Evolutionary conservation across 2,888 invertebrate genomes (phyloP).

Genomic region (Lomographa bimaculata): DNA sequence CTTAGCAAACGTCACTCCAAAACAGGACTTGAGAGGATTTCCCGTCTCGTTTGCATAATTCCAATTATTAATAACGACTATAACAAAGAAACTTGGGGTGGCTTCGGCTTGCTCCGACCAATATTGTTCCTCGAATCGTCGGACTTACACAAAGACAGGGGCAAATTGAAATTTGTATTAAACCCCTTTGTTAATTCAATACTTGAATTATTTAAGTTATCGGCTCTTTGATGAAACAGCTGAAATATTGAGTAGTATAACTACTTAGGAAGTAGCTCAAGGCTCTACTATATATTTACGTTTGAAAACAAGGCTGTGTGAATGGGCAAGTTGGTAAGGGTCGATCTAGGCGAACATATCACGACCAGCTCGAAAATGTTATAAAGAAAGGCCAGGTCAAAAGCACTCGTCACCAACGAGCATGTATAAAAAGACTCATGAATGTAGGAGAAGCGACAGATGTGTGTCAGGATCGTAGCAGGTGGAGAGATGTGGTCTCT

Average conservation of each 20-base stretch:
- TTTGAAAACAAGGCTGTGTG: no score
- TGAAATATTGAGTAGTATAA: conserved; percentile 9
- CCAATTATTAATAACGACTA: conserved; percentile 64
- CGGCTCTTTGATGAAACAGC: conserved; percentile 13
- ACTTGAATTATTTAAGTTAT: conserved; percentile 34
- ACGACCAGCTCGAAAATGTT: no score
- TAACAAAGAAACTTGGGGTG: conserved; percentile 47
- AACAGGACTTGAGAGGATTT: conserved; percentile 41
- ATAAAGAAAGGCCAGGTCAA: no score
- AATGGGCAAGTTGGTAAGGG: no score
- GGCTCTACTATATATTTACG: no score
- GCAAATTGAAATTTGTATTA: conserved; percentile 42
- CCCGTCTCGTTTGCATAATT: conserved; percentile 63
- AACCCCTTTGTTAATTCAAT: conserved; percentile 34
- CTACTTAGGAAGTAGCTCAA: no score
- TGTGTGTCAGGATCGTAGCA: no score
- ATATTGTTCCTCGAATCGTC: conserved; percentile 53
- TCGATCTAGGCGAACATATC: no score
- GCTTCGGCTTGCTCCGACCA: conserved; percentile 42
- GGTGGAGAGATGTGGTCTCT: no score
- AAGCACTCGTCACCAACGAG: no score
- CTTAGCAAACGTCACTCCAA: conserved; percentile 41
- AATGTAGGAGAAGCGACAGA: no score
- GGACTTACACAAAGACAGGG: conserved; percentile 26
- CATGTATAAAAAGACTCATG: no score